Evolutionary conservation across 2,113 vertebrate species (phyloP), one percentile per base, ranked within the genome.

Genomic region (Leiothrix lutea): DNA sequence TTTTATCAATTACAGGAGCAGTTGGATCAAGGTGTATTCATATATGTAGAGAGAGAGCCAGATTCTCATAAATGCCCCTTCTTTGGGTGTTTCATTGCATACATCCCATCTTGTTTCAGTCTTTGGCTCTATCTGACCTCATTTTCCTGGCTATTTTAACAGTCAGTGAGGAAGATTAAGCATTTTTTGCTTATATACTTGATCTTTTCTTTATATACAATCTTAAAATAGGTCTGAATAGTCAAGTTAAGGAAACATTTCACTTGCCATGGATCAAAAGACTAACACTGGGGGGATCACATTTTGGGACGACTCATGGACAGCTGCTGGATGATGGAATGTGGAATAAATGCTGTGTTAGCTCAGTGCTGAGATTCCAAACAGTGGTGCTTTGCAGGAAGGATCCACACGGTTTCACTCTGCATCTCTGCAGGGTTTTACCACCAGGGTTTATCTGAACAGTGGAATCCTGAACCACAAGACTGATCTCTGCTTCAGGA

Each of bases 341-440:
- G 17, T 45, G 8, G 21, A 69, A 38, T 3, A 47, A 10, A 13
- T 38, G 16, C 5, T 50, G 42, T 18, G 3, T 3, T 9, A 23
- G 19, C 3, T 74, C 66, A 38, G 0, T 28, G 2, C 56, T 54
- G 70, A 72, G 38, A 13, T 36, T 44, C 14, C 51, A 60, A 56
- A 3, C 5, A 21, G 35, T 18, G n/a, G 5, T 23, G 36, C 22
- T 88, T 81, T 35, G 23, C 13, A 45, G 61, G 48, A 53, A 35
- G 11, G 24, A n/a, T 11, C 56, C 51, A 9, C 11, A 12, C 0
- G 1, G 3, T 16, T 86, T 45, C 18, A 1, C 20, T 23, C 23
- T 47, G 54, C 35, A 29, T 66, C 14, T 73, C 42, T 45, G 62
- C 38, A 58, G 67, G 23, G 3, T 50, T 80, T 35, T 9, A 9